Percentiles rank a stretch among this genome's conserved stretches.
Evolutionary conservation across 2,888 invertebrate species (phyloP).

Genomic region (Mongoloraphidia duomilia): DNA sequence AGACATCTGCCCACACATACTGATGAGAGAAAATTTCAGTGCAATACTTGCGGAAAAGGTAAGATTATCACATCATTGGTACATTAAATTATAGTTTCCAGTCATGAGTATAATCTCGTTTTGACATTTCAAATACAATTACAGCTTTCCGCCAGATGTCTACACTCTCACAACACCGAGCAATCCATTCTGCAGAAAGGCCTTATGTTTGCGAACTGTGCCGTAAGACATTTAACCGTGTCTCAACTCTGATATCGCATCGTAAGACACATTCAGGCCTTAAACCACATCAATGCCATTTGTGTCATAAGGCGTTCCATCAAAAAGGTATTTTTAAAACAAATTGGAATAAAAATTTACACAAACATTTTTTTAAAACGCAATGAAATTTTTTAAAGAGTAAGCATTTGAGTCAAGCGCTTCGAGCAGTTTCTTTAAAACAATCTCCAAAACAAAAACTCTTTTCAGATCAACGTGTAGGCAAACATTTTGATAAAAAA

Average conservation of each 20-base stretch:
- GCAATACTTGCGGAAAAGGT: slow-evolving; percentile 54
- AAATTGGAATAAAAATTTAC: neutral
- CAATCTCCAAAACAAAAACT: too few relatives aligned
- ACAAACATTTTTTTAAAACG: neutral
- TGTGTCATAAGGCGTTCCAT: slow-evolving; percentile 66
- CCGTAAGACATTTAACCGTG: slow-evolving; percentile 62
- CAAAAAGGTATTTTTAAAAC: slow-evolving; percentile 47
- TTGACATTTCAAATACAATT: slow-evolving; percentile 4
- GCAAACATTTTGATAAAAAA: too few relatives aligned
- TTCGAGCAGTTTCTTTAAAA: too few relatives aligned
- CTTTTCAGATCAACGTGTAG: too few relatives aligned
- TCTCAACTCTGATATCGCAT: slow-evolving; percentile 67
- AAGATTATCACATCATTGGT: slow-evolving; percentile 17
- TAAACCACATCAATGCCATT: slow-evolving; percentile 58
- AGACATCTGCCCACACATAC: slow-evolving; percentile 64
- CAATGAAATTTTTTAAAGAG: slow-evolving; percentile 3
- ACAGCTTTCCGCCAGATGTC: slow-evolving; percentile 55
- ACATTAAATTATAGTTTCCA: too few relatives aligned
- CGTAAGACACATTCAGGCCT: slow-evolving; percentile 60
- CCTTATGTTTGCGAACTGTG: slow-evolving; percentile 63
- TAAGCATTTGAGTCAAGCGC: too few relatives aligned
- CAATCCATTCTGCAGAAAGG: slow-evolving; percentile 62
- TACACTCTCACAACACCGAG: slow-evolving; percentile 59
- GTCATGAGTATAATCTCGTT: too few relatives aligned
- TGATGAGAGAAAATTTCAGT: slow-evolving; percentile 61